A percentile compares a stretch with the other conserved stretches of the same genome.
These are phyloP conservation scores for Squalus acanthias DNA, from an alignment of 2,797 vertebrate species.

Conservation along the genomic window DNA sequence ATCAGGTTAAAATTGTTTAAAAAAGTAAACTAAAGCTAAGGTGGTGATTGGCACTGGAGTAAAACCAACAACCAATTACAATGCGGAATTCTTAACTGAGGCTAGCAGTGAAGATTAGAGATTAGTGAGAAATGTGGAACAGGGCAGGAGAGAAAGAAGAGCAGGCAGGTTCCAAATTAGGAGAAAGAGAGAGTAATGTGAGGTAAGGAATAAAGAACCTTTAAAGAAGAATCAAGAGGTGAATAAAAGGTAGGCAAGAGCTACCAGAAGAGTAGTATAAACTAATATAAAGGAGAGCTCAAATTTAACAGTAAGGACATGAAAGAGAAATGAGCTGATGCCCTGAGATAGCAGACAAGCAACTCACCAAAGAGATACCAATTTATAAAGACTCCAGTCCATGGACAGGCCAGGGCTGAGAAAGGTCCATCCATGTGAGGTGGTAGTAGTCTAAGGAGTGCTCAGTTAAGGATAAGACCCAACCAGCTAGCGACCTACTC, in stretches of 20 bases:
- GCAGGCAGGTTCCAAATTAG: background rate
- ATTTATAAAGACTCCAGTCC: too few species aligned
- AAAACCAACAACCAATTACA: background rate
- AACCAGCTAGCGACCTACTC: too few species aligned
- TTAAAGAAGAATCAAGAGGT: background rate
- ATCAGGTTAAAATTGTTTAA: background rate
- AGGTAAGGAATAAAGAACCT: background rate
- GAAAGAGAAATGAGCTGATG: background rate
- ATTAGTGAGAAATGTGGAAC: background rate
- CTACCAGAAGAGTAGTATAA: background rate
- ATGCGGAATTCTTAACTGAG: background rate
- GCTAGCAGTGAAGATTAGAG: background rate
- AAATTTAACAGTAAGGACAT: background rate
- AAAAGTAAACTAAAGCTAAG: too few species aligned
- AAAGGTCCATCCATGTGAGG: background rate
- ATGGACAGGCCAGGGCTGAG: background rate
- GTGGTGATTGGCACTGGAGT: background rate
- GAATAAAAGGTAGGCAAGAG: background rate
- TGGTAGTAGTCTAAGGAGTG: too few species aligned
- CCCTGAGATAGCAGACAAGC: background rate
- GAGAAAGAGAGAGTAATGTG: background rate
- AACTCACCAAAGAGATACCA: background rate
- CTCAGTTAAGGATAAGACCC: too few species aligned
- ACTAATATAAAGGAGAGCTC: background rate
- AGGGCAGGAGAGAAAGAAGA: background rate